Evolutionary conservation across 2,888 invertebrate genomes (phyloP), one percentile per base, ranked within the genome.

Genomic region (Ypsolopha sequella): DNA sequence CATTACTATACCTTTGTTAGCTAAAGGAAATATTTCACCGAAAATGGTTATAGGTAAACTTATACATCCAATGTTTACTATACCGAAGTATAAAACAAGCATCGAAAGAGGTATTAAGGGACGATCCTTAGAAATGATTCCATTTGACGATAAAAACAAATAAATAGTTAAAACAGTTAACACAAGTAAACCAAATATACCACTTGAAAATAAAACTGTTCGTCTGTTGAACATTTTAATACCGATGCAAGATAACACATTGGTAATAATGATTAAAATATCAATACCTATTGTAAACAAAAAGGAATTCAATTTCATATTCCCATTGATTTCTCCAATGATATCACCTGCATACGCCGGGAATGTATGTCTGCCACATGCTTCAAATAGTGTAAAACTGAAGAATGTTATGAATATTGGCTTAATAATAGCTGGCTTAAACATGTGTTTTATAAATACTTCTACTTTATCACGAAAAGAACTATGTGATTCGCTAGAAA

Each of bases 11-110:
- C 68, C 72, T 59, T 72, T 69, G 51, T 78, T 73, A 1, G 62
- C 66, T 41, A 80, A 62, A 0, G 80, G 80, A 44, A 72, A 73
- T 7, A 80, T 54, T 57, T 81, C 81, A 0, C 80, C 80, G 34
- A 76, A 53, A 10, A 80, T 61, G 1, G 71, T 68, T 11, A 76
- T 53, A 1, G 80, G 72, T 51, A 80, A 73, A 1, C 76, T 68
- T 6, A 75, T 70, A 50, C 76, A 74, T 1, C 80, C 81, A 13
- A 80, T 64, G 55, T 79, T 81, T 0, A 64, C 64, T 14, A 76
- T 54, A 14, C 76, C 60, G 46, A 76, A 75, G 53, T 70, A 79
- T 0, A 65, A 33, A 1, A 64, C 60, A 33, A 77, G 72, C 9
- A 80, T 46, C 0, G 57, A 44, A 36, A 73, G 54, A 1, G 75